These are phyloP conservation scores for Rhea americana DNA, from an alignment of 2,113 vertebrate species.

Conservation along the genomic window DNA sequence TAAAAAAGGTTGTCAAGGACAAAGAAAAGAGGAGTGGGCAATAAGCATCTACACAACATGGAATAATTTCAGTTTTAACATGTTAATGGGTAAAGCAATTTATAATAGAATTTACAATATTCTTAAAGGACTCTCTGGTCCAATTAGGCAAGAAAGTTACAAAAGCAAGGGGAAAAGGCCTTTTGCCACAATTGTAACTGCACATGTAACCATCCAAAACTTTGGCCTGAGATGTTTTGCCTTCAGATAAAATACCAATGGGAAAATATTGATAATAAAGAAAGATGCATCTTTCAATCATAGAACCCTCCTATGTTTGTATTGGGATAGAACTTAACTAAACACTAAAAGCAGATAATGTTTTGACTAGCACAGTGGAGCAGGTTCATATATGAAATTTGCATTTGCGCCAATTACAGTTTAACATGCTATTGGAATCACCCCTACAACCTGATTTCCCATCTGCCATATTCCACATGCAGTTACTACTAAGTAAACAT, in stretches of 20 bases:
- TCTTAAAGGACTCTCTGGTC: not conserved
- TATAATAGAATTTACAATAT: not conserved
- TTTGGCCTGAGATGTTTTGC: not conserved
- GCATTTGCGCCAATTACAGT: not conserved
- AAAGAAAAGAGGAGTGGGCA: not conserved
- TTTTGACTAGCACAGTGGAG: not conserved
- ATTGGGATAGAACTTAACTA: not conserved
- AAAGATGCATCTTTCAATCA: not conserved
- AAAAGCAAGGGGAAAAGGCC: not conserved
- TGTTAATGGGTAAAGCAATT: not conserved
- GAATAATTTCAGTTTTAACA: not conserved
- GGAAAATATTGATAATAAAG: not conserved
- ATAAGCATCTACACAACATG: rapidly evolving
- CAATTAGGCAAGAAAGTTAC: not conserved
- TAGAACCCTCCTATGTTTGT: not conserved
- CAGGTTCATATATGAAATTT: not conserved
- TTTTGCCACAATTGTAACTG: not conserved
- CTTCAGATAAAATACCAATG: not conserved
- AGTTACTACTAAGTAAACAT: not conserved
- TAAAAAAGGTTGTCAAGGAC: not conserved
- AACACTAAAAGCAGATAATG: not conserved
- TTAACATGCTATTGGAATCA: not conserved
- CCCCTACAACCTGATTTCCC: not conserved
- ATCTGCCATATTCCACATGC: not conserved
- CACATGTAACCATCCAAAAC: not conserved